Evolutionary conservation across 2,113 vertebrate species (phyloP), one percentile per base, ranked within the genome.

Genomic region (Nematolebias whitei): DNA sequence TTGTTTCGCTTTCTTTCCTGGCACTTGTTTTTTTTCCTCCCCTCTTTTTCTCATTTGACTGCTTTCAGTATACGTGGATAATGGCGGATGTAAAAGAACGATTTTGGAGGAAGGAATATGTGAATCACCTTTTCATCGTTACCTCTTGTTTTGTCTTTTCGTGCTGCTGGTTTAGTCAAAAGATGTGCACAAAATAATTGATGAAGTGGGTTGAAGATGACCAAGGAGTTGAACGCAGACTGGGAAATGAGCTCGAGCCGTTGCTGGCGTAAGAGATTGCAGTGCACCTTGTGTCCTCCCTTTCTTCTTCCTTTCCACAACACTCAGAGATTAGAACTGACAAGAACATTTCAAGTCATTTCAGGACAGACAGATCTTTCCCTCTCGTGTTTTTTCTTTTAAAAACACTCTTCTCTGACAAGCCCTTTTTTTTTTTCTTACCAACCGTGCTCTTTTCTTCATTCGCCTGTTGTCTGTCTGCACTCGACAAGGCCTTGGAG

Each of bases 11-110:
- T 61, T 74, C 66, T 63, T 71, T 23, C n/a, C 56, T 60, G 76
- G 63, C 68, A 62, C 69, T 87, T 87, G 78, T 87, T 89, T 83
- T 87, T 62, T 71, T 57, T 49, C 20, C 19, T 15, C 22, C 54
- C 43, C 75, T 77, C 64, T 53, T 78, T 75, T 64, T 73, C 88
- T 88, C 85, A 87, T 90, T 85, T 90, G 83, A 49, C 63, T 45
- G 83, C 88, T 88, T 90, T 88, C 90, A 92, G 87, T 90, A 86
- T 82, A 82, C 76, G 50, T 77, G 79, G 86, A 92, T 92, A 91
- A 92, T 91, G 78, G 90, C 80, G 53, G 82, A 88, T 83, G 87
- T 81, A 89, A 90, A 91, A 89, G 86, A 91, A 87, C 35, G 82
- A 89, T 77, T 56, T 79, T 3, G 84, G 80, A 68, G 70, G 64